phyloP scores from a whole-genome alignment of 2,888 invertebrate genomes.

The Blera fallax region DNA sequence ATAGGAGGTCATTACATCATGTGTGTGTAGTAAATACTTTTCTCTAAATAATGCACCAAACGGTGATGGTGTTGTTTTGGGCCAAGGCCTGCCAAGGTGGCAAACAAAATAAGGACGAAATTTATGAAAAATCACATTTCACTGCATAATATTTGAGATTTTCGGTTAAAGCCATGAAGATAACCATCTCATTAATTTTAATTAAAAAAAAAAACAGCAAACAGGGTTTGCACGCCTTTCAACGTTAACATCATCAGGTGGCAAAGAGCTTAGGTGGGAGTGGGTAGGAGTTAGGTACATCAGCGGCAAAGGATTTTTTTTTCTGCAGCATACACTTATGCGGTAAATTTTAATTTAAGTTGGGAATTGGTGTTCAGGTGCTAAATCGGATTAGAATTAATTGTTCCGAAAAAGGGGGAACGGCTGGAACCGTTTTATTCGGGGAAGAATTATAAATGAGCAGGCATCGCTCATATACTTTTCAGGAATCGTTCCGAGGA shows the following conservation, averaged over 20 bases:
- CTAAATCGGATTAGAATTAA: constrained; percentile 50
- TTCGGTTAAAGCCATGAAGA: constrained; percentile 6
- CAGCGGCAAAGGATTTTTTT: neutral
- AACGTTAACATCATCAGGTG: constrained; percentile 8
- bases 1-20: constrained; percentile 38
- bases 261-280: neutral
- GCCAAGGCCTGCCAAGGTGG: neutral
- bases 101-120: neutral
- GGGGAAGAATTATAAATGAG: neutral
- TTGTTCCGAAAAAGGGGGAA: constrained; percentile 14
- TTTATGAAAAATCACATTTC: constrained; percentile 15
- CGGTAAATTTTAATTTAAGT: constrained; percentile 46
- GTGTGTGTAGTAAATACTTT: constrained; percentile 41
- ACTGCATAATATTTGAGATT: constrained; percentile 9
- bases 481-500: neutral
- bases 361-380: constrained; percentile 43
- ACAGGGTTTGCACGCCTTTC: neutral
- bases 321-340: neutral
- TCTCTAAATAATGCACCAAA: constrained; percentile 27
- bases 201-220: constrained; percentile 25
- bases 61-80: neutral
- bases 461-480: neutral
- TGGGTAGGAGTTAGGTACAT: neutral
- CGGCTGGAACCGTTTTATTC: neutral
- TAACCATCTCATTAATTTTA: constrained; percentile 68